Percentiles rank a stretch among this genome's conserved stretches.
Evolutionary conservation across 1,140 invertebrate genomes (phyloP).

Genomic region (Ylistrum balloti): DNA sequence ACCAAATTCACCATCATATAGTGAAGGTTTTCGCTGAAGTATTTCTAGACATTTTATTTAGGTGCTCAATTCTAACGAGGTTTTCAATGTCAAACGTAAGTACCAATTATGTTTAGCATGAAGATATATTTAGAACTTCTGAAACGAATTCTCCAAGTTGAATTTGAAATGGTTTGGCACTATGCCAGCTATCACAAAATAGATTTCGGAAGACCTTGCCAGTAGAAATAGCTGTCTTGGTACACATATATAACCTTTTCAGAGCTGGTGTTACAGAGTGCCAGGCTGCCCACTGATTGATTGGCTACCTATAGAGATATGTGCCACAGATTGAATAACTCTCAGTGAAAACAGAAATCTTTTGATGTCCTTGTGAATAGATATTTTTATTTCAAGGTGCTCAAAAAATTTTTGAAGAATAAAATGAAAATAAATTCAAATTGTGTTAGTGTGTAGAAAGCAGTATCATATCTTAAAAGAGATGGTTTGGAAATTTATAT

Average conservation of each 20-base stretch:
- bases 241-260: not conserved
- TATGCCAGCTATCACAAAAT: conserved; percentile 12
- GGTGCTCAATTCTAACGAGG: not conserved
- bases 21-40: no score
- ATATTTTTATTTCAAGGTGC: not conserved
- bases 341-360: not conserved
- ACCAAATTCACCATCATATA: no score
- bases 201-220: not conserved
- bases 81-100: not conserved
- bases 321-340: not conserved
- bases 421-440: not conserved
- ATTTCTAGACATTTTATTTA: no score
- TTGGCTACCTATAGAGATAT: not conserved
- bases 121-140: not conserved
- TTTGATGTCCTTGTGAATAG: not conserved
- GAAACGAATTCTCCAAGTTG: conserved; percentile 15
- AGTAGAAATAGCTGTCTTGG: not conserved
- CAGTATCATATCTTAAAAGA: no score
- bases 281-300: not conserved
- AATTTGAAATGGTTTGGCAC: conserved; percentile 12
- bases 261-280: not conserved
- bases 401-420: not conserved
- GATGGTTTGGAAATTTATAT: no score
- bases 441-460: no score
- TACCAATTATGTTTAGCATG: not conserved